Percentiles rank a stretch among this genome's conserved stretches.
Evolutionary conservation across 2,888 invertebrate genomes (phyloP).

Genomic region (Scaptomyza tumidula): DNA sequence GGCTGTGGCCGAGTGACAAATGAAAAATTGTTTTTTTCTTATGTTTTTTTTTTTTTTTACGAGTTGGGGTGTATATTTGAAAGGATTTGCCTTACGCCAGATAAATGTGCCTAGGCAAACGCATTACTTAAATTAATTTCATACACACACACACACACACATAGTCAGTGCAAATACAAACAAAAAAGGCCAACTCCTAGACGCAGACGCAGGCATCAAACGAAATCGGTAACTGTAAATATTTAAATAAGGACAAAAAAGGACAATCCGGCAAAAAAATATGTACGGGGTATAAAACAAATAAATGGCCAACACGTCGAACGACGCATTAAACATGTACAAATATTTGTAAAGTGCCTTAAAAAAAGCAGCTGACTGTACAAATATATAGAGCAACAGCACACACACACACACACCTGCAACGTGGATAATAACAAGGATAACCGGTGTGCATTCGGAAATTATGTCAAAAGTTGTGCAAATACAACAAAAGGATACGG

Average conservation of each 20-base stretch:
- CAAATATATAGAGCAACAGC: constrained; percentile 18
- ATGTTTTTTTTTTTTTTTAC: not conserved
- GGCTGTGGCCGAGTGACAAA: constrained; percentile 70
- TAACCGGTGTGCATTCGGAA: constrained; percentile 26
- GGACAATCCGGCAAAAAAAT: constrained; percentile 25
- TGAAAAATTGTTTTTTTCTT: constrained; percentile 74
- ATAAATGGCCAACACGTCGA: constrained; percentile 78
- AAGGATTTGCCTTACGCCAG: constrained; percentile 72
- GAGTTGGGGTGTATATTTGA: constrained; percentile 69
- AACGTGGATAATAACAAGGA: constrained; percentile 19
- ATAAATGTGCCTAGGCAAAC: constrained; percentile 69
- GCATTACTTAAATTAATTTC: constrained; percentile 81
- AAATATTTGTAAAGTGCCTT: constrained; percentile 66
- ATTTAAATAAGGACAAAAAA: constrained; percentile 70
- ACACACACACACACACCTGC: constrained; percentile 40
- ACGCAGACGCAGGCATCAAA: constrained; percentile 17
- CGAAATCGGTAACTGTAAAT: constrained; percentile 65
- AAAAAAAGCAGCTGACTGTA: constrained; percentile 30
- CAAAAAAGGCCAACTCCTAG: constrained; percentile 36
- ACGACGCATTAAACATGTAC: constrained; percentile 77
- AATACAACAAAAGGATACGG: constrained; percentile 41
- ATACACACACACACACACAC: constrained; percentile 32
- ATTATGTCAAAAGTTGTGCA: constrained; percentile 72
- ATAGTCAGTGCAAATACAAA: constrained; percentile 18
- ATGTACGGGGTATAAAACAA: constrained; percentile 54